Evolutionary conservation across 1,140 invertebrate genomes (phyloP).

Genomic region (Odontomachus brunneus): DNA sequence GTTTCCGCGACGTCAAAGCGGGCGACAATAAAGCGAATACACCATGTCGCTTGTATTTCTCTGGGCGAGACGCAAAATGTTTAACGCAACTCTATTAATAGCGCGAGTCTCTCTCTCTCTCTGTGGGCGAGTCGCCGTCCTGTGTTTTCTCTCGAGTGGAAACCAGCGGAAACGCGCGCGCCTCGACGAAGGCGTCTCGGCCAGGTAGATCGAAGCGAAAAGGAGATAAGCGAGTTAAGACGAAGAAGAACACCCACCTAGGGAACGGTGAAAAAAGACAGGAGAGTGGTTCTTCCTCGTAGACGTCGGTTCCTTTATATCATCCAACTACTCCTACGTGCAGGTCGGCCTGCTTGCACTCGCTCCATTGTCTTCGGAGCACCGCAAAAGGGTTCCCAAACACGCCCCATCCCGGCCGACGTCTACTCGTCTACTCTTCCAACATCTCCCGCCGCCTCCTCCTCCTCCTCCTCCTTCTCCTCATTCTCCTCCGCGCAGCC

Average conservation of each 20-base stretch:
- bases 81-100: constrained; percentile 28
- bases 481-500: constrained; percentile 1
- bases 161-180: neutral
- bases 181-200: neutral
- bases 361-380: constrained; percentile 68
- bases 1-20: too few species aligned
- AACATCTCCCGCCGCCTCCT: constrained; percentile 15
- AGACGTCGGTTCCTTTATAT: constrained; percentile 66
- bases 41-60: neutral
- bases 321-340: constrained; percentile 57
- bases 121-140: neutral
- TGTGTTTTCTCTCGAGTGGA: constrained; percentile 23
- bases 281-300: constrained; percentile 51
- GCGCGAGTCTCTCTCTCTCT: neutral
- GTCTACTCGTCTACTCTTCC: constrained; percentile 56
- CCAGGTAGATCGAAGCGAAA: constrained; percentile 55
- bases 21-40: neutral
- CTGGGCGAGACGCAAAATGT: constrained; percentile 10
- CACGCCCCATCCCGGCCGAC: constrained; percentile 52
- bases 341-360: constrained; percentile 43
- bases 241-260: constrained; percentile 41
- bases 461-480: constrained; percentile 1
- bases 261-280: constrained; percentile 9
- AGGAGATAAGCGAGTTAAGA: constrained; percentile 59
- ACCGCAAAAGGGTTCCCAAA: constrained; percentile 63